These are phyloP conservation scores for Urocolius indicus DNA, from an alignment of 2,113 vertebrate species.

Conservation along the genomic window DNA sequence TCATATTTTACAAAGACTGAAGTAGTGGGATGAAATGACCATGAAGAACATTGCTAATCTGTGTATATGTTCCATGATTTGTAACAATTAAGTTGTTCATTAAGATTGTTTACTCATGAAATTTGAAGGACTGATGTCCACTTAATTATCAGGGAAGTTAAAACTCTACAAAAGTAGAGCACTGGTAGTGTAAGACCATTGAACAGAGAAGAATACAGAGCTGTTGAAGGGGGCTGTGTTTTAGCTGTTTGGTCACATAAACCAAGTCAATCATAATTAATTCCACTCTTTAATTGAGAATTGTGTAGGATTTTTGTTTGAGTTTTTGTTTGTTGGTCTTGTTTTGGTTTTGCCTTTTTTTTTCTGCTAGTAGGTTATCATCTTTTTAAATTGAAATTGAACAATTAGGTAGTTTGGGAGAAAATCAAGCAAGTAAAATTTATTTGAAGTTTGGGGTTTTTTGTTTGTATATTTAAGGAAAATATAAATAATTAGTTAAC, in stretches of 20 bases:
- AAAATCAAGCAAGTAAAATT: neutral
- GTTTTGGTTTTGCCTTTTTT: neutral
- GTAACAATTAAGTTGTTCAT: neutral
- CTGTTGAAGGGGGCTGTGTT: neutral
- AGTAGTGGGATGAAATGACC: neutral
- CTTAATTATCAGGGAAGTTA: neutral
- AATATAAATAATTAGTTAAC: neutral
- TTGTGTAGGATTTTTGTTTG: fast-evolving
- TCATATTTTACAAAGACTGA: neutral
- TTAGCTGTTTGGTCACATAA: neutral
- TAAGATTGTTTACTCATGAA: neutral
- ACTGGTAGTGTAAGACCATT: neutral
- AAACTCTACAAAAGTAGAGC: neutral
- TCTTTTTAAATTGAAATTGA: neutral
- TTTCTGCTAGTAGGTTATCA: neutral
- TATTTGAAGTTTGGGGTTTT: neutral
- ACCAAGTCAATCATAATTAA: neutral
- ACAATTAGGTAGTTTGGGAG: neutral
- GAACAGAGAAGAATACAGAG: neutral
- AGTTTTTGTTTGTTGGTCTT: neutral
- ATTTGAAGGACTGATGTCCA: neutral
- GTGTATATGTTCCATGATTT: neutral
- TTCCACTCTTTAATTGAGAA: neutral
- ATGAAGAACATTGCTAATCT: neutral
- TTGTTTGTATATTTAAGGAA: neutral